Percentiles rank a stretch among this genome's conserved stretches.
These are phyloP conservation scores for Bombus picipes DNA, from an alignment of 1,140 invertebrate species.

Conservation along the genomic window DNA sequence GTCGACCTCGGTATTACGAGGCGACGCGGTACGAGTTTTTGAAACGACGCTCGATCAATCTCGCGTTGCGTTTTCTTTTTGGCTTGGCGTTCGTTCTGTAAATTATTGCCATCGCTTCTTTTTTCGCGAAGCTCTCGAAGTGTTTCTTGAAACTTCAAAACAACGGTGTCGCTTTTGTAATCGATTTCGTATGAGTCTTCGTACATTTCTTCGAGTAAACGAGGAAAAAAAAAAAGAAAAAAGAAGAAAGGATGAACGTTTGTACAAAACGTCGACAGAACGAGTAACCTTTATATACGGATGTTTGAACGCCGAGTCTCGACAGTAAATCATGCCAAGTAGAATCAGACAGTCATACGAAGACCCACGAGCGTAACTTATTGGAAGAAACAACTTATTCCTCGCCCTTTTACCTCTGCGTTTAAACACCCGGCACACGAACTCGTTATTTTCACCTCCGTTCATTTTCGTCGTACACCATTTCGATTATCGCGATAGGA, in stretches of 20 bases:
- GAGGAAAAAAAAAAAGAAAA: too few species aligned
- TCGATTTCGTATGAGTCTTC: conserved; percentile 30
- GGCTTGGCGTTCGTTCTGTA: not conserved
- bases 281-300: conserved; percentile 1
- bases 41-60: not conserved
- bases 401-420: not conserved
- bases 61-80: not conserved
- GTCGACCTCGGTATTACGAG: not conserved
- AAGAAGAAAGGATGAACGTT: not conserved
- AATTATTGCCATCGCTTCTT: not conserved
- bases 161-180: conserved; percentile 16
- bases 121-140: conserved; percentile 19
- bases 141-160: not conserved
- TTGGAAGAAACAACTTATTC: conserved; percentile 61
- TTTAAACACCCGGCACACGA: conserved; percentile 1
- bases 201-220: conserved; percentile 30
- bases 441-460: not conserved
- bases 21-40: not conserved
- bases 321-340: not conserved
- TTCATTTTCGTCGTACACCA: not conserved
- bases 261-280: not conserved
- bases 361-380: conserved; percentile 47
- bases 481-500: not conserved
- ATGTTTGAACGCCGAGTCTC: conserved; percentile 20
- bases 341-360: conserved; percentile 45